Percentiles rank a stretch among this genome's conserved stretches.
These are phyloP conservation scores for Steinernema khuongi DNA, from an alignment of 1,140 invertebrate species.

Conservation along the genomic window DNA sequence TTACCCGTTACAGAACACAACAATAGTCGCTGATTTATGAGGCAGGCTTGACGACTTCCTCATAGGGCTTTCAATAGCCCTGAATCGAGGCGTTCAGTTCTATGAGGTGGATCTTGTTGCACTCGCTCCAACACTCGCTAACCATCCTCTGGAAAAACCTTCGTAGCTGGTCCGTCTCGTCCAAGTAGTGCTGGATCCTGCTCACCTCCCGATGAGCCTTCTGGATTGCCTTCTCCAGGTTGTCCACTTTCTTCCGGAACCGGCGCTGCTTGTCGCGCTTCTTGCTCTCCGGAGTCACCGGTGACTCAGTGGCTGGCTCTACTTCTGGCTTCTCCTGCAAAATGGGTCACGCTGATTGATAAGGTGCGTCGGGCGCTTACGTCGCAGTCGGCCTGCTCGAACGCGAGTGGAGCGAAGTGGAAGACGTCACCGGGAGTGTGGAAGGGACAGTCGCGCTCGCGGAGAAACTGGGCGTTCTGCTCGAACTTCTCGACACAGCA, in stretches of 20 bases:
- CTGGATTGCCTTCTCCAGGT: background rate
- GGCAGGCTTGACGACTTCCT: no score
- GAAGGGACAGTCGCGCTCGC: background rate
- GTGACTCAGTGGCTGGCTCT: background rate
- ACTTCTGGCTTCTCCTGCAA: no score
- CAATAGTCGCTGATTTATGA: no score
- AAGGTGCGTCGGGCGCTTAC: background rate
- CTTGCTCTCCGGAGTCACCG: background rate
- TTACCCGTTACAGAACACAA: background rate
- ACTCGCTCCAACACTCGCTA: background rate
- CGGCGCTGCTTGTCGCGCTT: background rate
- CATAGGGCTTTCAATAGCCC: no score
- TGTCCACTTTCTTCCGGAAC: background rate
- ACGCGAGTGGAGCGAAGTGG: background rate
- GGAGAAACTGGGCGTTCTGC: background rate
- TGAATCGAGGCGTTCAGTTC: background rate
- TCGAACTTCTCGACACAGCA: background rate
- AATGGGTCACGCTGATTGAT: no score
- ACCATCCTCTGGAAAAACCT: background rate
- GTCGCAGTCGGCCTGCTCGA: background rate
- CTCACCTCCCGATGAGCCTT: background rate
- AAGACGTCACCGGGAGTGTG: slow-evolving; percentile 8
- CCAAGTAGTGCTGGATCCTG: background rate
- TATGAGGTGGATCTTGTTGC: background rate
- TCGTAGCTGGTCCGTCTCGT: background rate